Percentiles rank a stretch among this genome's conserved stretches.
Conservation (phyloP, 2,797 vertebrate genomes). For the Trichosurus vulpecula region DNA sequence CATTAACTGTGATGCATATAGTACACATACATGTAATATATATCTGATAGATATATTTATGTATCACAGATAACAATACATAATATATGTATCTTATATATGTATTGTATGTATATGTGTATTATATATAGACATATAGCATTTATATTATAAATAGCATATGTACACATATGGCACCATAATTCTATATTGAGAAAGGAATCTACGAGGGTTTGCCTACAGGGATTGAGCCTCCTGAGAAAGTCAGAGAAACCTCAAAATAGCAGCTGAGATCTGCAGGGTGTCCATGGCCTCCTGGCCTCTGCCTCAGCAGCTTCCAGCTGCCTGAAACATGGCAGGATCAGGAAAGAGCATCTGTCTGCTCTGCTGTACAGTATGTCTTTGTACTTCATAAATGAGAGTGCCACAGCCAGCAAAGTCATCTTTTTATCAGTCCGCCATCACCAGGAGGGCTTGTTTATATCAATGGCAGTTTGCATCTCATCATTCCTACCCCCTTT, state of each 20-base stretch:
- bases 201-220: background rate
- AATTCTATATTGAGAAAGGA: background rate
- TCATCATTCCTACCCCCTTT: background rate
- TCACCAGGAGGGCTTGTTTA: background rate
- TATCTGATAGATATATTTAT: background rate
- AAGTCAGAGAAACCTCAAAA: background rate
- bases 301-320: background rate
- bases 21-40: background rate
- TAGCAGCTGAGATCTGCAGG: rapidly evolving
- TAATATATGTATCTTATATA: too few relatives aligned
- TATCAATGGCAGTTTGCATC: background rate
- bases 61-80: background rate
- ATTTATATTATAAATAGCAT: background rate
- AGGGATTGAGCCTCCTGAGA: background rate
- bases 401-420: background rate
- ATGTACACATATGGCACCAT: background rate
- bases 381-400: background rate
- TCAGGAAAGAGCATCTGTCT: background rate
- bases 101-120: too few relatives aligned
- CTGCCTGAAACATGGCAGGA: background rate
- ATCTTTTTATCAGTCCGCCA: background rate
- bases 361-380: background rate
- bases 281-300: background rate
- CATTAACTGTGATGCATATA: background rate
- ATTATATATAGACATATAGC: too few relatives aligned